phyloP scores from a whole-genome alignment of 1,140 invertebrate genomes.

The Galleria mellonella region DNA sequence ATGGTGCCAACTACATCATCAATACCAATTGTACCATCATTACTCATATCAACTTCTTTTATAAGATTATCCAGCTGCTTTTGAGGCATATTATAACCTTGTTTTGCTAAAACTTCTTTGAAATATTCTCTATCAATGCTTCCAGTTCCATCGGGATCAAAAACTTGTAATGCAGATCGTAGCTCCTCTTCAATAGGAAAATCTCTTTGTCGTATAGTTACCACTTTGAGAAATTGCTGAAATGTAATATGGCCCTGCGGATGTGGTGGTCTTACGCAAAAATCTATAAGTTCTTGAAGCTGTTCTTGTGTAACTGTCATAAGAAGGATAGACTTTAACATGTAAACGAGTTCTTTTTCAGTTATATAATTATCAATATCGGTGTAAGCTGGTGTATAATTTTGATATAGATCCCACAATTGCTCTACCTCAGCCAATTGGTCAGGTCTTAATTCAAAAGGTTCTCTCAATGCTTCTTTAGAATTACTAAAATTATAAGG shows the following conservation, averaged over 20 bases:
- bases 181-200: conserved; percentile 57
- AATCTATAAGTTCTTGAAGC: conserved; percentile 49
- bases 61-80: conserved; percentile 50
- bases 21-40: conserved; percentile 57
- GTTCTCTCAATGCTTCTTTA: conserved; percentile 47
- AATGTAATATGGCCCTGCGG: conserved; percentile 51
- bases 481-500: conserved; percentile 54
- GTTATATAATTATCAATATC: conserved; percentile 56
- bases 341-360: conserved; percentile 57
- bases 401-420: conserved; percentile 56
- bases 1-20: conserved; percentile 62
- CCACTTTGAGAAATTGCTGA: conserved; percentile 61
- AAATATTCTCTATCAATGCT: conserved; percentile 45
- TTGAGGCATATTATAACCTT: conserved; percentile 48
- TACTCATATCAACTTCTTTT: conserved; percentile 60
- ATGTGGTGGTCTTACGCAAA: conserved; percentile 51
- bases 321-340: conserved; percentile 53
- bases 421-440: conserved; percentile 57
- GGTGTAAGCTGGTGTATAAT: conserved; percentile 60
- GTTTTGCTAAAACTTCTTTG: conserved; percentile 41
- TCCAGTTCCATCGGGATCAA: conserved; percentile 47
- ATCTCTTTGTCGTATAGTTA: conserved; percentile 52
- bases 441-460: conserved; percentile 49
- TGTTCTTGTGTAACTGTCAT: conserved; percentile 59
- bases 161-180: conserved; percentile 42